phyloP scores from a whole-genome alignment of 2,797 vertebrate genomes.

The Discoglossus pictus region DNA sequence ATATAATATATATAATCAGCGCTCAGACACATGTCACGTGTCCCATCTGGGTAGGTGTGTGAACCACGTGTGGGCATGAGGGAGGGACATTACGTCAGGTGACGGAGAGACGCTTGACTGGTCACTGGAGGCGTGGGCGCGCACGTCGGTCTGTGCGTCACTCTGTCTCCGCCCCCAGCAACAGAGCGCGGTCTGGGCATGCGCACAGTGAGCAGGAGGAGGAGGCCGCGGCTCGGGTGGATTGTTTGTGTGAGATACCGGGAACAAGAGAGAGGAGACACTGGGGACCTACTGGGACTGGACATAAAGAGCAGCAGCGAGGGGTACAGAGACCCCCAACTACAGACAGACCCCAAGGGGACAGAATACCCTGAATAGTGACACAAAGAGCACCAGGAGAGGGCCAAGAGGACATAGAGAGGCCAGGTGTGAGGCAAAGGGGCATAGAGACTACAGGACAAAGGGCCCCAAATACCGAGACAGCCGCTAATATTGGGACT shows the following conservation, averaged over 20 bases:
- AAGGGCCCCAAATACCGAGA: too few species aligned
- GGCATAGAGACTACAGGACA: too few species aligned
- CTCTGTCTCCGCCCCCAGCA: background rate
- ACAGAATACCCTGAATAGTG: too few species aligned
- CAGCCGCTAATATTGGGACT: too few species aligned
- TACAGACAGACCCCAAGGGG: too few species aligned
- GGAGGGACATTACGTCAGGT: slow-evolving; percentile 9
- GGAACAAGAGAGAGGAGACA: background rate
- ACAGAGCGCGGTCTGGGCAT: background rate
- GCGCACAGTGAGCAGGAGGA: slow-evolving; percentile 8
- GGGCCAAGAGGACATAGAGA: too few species aligned
- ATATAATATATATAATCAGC: too few species aligned
- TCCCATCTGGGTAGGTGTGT: background rate
- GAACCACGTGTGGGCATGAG: slow-evolving; percentile 8
- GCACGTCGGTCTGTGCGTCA: background rate
- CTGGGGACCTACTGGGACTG: background rate
- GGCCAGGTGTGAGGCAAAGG: too few species aligned
- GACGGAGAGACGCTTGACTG: background rate
- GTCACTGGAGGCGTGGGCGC: slow-evolving; percentile 11
- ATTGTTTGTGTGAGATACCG: slow-evolving; percentile 1
- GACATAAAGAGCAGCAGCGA: too few species aligned
- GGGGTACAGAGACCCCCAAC: too few species aligned
- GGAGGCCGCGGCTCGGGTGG: background rate
- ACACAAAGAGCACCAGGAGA: too few species aligned
- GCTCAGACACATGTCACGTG: background rate